Evolutionary conservation across 2,888 invertebrate genomes (phyloP).

Genomic region (Serrognathus titanus): DNA sequence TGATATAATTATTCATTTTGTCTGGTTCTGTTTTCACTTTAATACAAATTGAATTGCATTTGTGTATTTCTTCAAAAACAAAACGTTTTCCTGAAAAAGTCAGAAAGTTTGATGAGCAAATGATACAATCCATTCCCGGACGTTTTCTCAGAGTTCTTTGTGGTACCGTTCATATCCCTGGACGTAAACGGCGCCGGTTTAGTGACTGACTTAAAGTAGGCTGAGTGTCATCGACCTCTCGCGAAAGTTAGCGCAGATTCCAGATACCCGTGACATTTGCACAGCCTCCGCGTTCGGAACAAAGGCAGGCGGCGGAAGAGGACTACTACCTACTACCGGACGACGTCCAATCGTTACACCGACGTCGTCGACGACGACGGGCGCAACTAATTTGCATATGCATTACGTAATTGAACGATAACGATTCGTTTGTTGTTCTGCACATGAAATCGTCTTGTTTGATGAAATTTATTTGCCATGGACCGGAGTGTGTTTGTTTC

Average conservation of each 20-base stretch:
- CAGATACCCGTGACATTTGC: conserved; percentile 18
- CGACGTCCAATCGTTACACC: not conserved
- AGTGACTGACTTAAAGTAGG: conserved; percentile 17
- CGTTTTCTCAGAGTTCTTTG: not conserved
- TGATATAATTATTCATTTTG: too few relatives aligned
- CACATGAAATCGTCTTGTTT: not conserved
- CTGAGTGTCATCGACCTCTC: conserved; percentile 11
- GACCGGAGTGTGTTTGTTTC: conserved; percentile 1
- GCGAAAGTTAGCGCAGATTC: conserved; percentile 12
- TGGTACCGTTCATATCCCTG: not conserved
- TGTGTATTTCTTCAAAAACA: too few relatives aligned
- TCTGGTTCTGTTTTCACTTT: too few relatives aligned
- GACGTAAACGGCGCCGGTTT: conserved; percentile 6
- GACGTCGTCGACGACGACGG: not conserved
- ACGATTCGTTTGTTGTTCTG: not conserved
- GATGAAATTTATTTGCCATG: not conserved
- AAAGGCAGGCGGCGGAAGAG: too few relatives aligned
- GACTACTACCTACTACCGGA: too few relatives aligned
- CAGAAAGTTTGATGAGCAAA: too few relatives aligned
- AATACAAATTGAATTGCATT: too few relatives aligned
- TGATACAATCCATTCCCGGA: not conserved
- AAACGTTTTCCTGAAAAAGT: too few relatives aligned
- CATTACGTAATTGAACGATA: too few relatives aligned
- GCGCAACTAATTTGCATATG: too few relatives aligned
- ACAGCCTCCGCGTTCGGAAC: conserved; percentile 9